Conservation (phyloP, 2,113 vertebrate species). For the Monopterus albus region DNA sequence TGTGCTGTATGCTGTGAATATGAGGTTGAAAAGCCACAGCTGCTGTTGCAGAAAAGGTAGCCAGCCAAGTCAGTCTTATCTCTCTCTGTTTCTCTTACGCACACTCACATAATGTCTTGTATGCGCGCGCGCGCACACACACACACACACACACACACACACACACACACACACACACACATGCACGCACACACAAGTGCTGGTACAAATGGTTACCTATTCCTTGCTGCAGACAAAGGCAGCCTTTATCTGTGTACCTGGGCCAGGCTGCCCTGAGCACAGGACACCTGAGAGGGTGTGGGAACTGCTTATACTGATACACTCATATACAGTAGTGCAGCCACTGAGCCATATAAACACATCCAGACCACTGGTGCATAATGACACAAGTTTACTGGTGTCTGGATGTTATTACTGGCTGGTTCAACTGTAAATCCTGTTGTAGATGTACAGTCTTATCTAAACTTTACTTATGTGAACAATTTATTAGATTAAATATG, state of each 20-base stretch:
- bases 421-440: slow-evolving; percentile 45
- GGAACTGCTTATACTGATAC: slow-evolving; percentile 74
- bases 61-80: slow-evolving; percentile 42
- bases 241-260: slow-evolving; percentile 74
- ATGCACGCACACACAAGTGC: slow-evolving; percentile 23
- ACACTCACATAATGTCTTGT: too few relatives aligned
- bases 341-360: slow-evolving; percentile 63
- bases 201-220: slow-evolving; percentile 81
- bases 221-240: slow-evolving; percentile 78
- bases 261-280: slow-evolving; percentile 68
- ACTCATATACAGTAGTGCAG: slow-evolving; percentile 67
- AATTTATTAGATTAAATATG: slow-evolving; percentile 6
- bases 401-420: slow-evolving; percentile 51
- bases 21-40: slow-evolving; percentile 63
- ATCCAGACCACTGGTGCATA: slow-evolving; percentile 48
- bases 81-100: slow-evolving; percentile 25
- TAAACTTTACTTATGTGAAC: slow-evolving; percentile 25
- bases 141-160: slow-evolving; percentile 1
- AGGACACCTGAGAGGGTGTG: slow-evolving; percentile 81
- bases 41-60: slow-evolving; percentile 40
- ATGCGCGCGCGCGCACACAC: too few relatives aligned
- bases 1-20: slow-evolving; percentile 30
- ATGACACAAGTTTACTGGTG: slow-evolving; percentile 56
- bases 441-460: slow-evolving; percentile 40
- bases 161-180: slow-evolving; percentile 5